Evolutionary conservation across 2,888 invertebrate species (phyloP).

Genomic region (Boloria selene): DNA sequence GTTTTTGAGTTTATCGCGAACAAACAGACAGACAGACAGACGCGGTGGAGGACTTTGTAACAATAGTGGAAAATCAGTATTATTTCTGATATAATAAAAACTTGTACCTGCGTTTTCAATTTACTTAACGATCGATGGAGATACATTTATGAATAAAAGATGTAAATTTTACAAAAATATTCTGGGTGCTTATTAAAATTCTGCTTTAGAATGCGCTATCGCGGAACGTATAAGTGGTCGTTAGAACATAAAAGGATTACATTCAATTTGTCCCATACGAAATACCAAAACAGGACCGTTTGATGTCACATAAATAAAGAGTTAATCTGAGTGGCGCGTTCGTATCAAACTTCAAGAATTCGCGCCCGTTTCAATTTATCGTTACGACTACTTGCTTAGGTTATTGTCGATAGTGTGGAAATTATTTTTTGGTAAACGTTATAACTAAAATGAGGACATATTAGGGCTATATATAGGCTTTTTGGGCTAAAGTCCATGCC

Average conservation of each 20-base stretch:
- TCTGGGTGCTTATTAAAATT: slow-evolving; percentile 24
- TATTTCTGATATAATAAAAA: neutral
- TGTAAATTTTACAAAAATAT: slow-evolving; percentile 10
- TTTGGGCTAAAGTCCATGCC: no score
- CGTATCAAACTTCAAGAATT: slow-evolving; percentile 11
- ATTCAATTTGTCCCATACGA: slow-evolving; percentile 26
- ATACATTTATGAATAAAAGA: slow-evolving; percentile 11
- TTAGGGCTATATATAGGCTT: no score
- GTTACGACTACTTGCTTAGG: slow-evolving; percentile 5
- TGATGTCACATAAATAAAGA: slow-evolving; percentile 31
- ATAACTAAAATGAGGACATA: no score
- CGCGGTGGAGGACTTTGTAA: no score
- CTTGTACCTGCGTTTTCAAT: neutral
- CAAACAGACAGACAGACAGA: no score
- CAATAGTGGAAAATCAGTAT: no score
- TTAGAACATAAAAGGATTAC: slow-evolving; percentile 32
- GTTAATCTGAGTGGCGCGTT: slow-evolving; percentile 26
- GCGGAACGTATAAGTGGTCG: slow-evolving; percentile 19
- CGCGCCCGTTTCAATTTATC: slow-evolving; percentile 4
- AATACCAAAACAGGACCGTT: slow-evolving; percentile 22
- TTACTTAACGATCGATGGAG: neutral
- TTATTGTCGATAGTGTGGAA: neutral
- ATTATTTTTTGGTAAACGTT: neutral
- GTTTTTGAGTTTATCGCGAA: no score
- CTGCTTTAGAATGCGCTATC: slow-evolving; percentile 5